Evolutionary conservation across 2,888 invertebrate species (phyloP).

Genomic region (Chironomus tentans): DNA sequence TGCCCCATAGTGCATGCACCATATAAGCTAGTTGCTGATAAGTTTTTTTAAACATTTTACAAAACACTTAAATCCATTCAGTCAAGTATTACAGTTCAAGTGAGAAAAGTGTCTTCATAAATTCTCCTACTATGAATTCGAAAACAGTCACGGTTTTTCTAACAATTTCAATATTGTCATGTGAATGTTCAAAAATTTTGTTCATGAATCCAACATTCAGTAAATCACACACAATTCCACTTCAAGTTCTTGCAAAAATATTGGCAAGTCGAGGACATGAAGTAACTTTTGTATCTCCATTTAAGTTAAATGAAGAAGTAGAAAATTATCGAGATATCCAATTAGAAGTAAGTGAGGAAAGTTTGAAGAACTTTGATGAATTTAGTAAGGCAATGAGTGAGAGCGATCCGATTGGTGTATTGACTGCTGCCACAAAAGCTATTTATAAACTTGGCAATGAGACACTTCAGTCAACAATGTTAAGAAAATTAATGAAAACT

Average conservation of each 20-base stretch:
- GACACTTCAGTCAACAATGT: background rate
- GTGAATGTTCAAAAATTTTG: too few species aligned
- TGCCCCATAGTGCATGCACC: too few species aligned
- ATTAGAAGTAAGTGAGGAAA: background rate
- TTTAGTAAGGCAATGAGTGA: background rate
- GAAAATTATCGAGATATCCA: constrained; percentile 19
- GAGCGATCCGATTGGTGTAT: background rate
- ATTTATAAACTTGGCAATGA: background rate
- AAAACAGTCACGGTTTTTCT: too few species aligned
- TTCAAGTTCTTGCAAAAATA: constrained; percentile 36
- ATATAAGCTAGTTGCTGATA: too few species aligned
- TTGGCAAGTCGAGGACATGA: constrained; percentile 36
- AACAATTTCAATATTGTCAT: too few species aligned
- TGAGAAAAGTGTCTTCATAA: too few species aligned
- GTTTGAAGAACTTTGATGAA: background rate
- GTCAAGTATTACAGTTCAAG: too few species aligned
- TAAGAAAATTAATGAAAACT: constrained; percentile 15
- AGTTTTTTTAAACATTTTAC: too few species aligned
- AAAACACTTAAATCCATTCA: too few species aligned
- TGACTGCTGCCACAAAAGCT: too few species aligned
- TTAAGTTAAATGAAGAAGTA: background rate
- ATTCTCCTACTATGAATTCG: too few species aligned
- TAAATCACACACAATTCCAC: constrained; percentile 38
- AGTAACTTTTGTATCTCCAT: constrained; percentile 30
- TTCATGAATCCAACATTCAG: constrained; percentile 31